A percentile compares a stretch with the other conserved stretches of the same genome.
phyloP scores from a whole-genome alignment of 2,888 invertebrate genomes.

The Urechis unicinctus region DNA sequence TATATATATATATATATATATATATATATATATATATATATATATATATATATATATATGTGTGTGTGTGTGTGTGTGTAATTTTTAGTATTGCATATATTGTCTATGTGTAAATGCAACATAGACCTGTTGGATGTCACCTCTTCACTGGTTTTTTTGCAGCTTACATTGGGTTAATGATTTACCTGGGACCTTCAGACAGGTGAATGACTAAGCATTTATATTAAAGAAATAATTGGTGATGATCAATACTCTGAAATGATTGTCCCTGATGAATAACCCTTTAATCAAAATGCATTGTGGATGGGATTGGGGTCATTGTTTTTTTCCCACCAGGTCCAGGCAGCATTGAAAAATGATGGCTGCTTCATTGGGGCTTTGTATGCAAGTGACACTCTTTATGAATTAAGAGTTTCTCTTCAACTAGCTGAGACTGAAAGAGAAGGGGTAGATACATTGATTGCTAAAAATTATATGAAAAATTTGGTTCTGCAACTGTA shows the following conservation, averaged over 20 bases:
- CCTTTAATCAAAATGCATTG: too few relatives aligned
- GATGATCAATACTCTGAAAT: too few relatives aligned
- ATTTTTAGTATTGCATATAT: too few relatives aligned
- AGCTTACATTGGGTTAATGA: slow-evolving; percentile 97
- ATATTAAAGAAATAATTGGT: too few relatives aligned
- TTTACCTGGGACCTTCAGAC: slow-evolving; percentile 66
- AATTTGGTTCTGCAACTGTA: neutral
- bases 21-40: too few relatives aligned
- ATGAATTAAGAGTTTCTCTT: slow-evolving; percentile 79
- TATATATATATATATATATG: too few relatives aligned
- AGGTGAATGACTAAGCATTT: slow-evolving; percentile 24
- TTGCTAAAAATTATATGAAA: neutral
- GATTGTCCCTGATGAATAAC: too few relatives aligned
- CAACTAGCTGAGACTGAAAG: slow-evolving; percentile 86
- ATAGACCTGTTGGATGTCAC: too few relatives aligned
- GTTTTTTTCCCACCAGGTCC: slow-evolving; percentile 40
- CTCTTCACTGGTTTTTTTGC: slow-evolving; percentile 21
- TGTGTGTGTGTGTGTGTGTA: too few relatives aligned
- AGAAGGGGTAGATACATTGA: slow-evolving; percentile 40
- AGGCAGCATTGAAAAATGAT: slow-evolving; percentile 72
- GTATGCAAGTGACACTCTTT: slow-evolving; percentile 92
- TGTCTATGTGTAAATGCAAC: too few relatives aligned
- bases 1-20: too few relatives aligned
- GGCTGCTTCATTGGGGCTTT: slow-evolving; percentile 89
- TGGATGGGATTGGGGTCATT: too few relatives aligned